Evolutionary conservation across 2,888 invertebrate species (phyloP), one percentile per base, ranked within the genome.

Genomic region (Dascillus cervinus): DNA sequence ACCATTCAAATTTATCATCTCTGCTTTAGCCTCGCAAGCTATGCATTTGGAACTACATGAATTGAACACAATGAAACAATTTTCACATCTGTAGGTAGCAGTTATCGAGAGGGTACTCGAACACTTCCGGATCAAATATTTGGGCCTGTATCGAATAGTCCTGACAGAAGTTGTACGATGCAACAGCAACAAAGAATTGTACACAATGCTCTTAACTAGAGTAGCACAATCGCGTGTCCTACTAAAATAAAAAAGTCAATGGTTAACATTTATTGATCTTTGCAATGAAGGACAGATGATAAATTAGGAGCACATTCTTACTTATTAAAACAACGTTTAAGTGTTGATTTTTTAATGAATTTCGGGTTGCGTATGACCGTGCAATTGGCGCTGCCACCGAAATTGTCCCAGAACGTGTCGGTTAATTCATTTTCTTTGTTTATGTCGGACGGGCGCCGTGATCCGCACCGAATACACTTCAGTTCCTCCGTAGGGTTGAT

Each of bases 401-500:
- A 56, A 49, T 44, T 51, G 27, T 33, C 38, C 12, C 31, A 25
- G 15, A 41, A 32, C 11, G 39, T 33, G 29, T 49, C 49, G 20
- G 43, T 50, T 39, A 39, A 41, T 39, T 46, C 44, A 35, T 47
- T 43, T 49, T 53, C 58, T 53, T 58, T 58, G 53, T 57, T 51
- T 47, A 47, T 47, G 37, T 51, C 37, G 36, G 50, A 56, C 62
- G 73, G 71, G 56, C 79, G 71, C 61, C 72, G 70, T 58, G 73
- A 72, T 52, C 83, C 85, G 72, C 88, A 89, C 74, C 84, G 79
- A 72, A 82, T 75, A 69, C 89, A 89, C 72, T 77, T 80, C 53
- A 77, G 71, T 66, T 80, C 79, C 70, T 89, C 88, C 45, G 86
- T 87, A 48, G 88, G 86, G 67, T 89, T 89, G 69, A 89, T 87